Conservation (phyloP, 2,888 invertebrate genomes). For the Nemapogon koenigi region DNA sequence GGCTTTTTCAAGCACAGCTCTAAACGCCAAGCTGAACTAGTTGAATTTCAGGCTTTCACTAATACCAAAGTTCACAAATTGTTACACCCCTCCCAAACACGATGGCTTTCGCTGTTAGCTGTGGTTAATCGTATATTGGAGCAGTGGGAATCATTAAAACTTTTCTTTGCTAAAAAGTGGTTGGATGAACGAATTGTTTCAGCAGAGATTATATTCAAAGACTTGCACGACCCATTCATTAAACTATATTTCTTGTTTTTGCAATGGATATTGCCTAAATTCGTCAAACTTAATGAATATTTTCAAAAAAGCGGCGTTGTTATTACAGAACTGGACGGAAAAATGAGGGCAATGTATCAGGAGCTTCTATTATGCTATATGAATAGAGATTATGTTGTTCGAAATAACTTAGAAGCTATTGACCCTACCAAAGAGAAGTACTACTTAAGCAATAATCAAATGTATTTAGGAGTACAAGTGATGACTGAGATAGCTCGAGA, state of each 20-base stretch:
- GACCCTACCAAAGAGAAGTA: no score
- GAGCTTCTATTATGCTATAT: no score
- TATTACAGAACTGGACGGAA: no score
- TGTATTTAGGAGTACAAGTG: no score
- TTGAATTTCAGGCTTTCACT: conserved; percentile 11
- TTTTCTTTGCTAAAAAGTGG: conserved; percentile 10
- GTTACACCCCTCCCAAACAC: conserved; percentile 14
- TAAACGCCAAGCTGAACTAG: conserved; percentile 15
- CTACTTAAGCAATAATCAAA: no score
- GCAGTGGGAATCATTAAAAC: conserved; percentile 10
- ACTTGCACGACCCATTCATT: conserved; percentile 11
- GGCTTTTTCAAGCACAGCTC: conserved; percentile 17
- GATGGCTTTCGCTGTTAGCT: conserved; percentile 14
- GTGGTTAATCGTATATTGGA: conserved; percentile 13
- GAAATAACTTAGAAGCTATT: no score
- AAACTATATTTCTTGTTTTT: conserved; percentile 12
- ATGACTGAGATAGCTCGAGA: no score
- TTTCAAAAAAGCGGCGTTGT: conserved; percentile 8
- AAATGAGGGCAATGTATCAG: no score
- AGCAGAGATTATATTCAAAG: conserved; percentile 8
- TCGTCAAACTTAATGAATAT: conserved; percentile 12
- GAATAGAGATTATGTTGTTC: no score
- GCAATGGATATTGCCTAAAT: conserved; percentile 12
- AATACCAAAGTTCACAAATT: conserved; percentile 12
- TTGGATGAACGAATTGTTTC: conserved; percentile 7